phyloP scores from a whole-genome alignment of 2,888 invertebrate genomes.

The Luffia ferchaultella region DNA sequence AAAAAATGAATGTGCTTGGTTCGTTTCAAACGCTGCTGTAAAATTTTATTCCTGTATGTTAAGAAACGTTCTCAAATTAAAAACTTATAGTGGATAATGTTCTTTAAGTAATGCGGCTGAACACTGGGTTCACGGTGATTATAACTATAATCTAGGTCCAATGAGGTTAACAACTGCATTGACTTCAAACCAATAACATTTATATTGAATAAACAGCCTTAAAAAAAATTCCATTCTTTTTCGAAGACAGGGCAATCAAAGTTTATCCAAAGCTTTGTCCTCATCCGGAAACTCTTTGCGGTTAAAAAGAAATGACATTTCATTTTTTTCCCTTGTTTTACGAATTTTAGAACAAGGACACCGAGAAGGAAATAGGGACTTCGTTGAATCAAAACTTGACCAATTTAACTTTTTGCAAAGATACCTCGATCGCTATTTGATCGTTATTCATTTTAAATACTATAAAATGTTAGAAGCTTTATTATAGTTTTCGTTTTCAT shows the following conservation, averaged over 20 bases:
- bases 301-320: constrained; percentile 19
- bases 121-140: not conserved
- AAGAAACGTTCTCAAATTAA: not conserved
- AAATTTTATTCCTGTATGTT: not conserved
- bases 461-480: constrained; percentile 16
- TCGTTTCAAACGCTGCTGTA: too few relatives aligned
- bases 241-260: not conserved
- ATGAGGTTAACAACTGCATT: not conserved
- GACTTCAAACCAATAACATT: not conserved
- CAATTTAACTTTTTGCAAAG: constrained; percentile 52
- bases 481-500: too few relatives aligned
- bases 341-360: constrained; percentile 25
- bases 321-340: constrained; percentile 20
- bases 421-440: constrained; percentile 26
- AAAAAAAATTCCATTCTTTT: not conserved
- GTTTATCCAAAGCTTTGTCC: not conserved
- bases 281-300: not conserved
- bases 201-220: too few relatives aligned
- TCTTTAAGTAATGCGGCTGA: not conserved
- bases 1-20: too few relatives aligned
- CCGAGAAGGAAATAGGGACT: constrained; percentile 24
- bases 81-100: not conserved
- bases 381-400: constrained; percentile 39
- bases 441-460: constrained; percentile 1
- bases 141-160: not conserved